Percentiles rank a stretch among this genome's conserved stretches.
phyloP scores from a whole-genome alignment of 2,113 vertebrate genomes.

The Eretmochelys imbricata region DNA sequence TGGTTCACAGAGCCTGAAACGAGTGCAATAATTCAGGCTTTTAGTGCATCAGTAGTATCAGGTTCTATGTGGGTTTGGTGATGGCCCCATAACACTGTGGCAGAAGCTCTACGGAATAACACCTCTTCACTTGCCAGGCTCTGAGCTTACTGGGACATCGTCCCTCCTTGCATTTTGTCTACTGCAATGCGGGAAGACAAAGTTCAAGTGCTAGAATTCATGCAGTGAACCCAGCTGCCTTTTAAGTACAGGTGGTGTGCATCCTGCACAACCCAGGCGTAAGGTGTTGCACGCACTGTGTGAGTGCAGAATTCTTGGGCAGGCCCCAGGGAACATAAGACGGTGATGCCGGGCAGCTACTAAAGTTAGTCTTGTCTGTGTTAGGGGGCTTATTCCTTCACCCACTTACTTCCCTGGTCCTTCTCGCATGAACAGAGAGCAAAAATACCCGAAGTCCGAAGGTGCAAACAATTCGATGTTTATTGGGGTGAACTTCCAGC shows the following conservation, averaged over 20 bases:
- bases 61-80: neutral
- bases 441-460: no score
- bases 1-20: conserved; percentile 19
- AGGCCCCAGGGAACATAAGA: neutral
- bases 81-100: neutral
- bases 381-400: no score
- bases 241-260: rapidly evolving
- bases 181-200: rapidly evolving
- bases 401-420: no score
- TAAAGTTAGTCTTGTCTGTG: neutral
- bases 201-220: neutral
- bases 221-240: neutral
- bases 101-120: neutral
- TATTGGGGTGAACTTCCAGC: no score
- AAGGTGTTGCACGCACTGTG: neutral
- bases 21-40: neutral
- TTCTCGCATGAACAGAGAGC: no score
- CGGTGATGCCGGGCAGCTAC: neutral
- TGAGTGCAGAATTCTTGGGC: neutral
- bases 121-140: neutral
- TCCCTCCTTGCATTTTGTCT: neutral
- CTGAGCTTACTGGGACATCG: neutral
- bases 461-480: no score
- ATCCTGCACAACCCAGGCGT: neutral
- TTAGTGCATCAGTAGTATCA: rapidly evolving